Evolutionary conservation across 2,888 invertebrate species (phyloP), one percentile per base, ranked within the genome.

Genomic region (Venusia cambrica): DNA sequence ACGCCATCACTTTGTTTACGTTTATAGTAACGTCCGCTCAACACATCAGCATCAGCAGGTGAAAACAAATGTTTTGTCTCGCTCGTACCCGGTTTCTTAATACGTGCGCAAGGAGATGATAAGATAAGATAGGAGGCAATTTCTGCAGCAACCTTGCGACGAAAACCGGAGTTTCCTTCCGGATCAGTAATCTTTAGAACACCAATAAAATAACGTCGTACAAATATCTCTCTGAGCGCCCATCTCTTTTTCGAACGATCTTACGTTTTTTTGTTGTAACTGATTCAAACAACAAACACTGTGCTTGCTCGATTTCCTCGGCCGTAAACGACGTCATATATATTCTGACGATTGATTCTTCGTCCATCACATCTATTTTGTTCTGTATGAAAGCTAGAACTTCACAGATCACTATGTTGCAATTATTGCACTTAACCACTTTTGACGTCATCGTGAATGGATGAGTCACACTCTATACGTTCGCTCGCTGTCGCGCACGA

Each of bases 261-360:
- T 31, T 31, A 17, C 31, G 4, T 8, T 10, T 24, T 5, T 15
- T 22, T 14, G 21, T 21, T n/a, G 21, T 21, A 2, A 30, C 16
- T 3, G 30, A 19, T 4, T 22, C 21, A 16, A 30, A 30, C 4
- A 30, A 5, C 16, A 30, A 16, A 9, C 5, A 10, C 5, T 43
- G 3, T 28, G 48, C 29, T 49, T 55, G 24, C 45, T 46, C 5
- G 18, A 54, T 4, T 12, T 57, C 24, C 17, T 26, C 29, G 32
- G 47, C 14, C 25, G 9, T 46, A 61, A 19, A 30, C 5, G 30
- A 5, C n/a, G 21, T 16, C 3, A 16, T 21, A 22, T 16, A 30
- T 13, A 30, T 30, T 5, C 30, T 16, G 6, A 30, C 30, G 21
- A 30, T 30, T 11, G 21, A 45, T 10, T n/a, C 20, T 1, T n/a